phyloP scores from a whole-genome alignment of 2,888 invertebrate genomes.

The Aspidiotus destructor region DNA sequence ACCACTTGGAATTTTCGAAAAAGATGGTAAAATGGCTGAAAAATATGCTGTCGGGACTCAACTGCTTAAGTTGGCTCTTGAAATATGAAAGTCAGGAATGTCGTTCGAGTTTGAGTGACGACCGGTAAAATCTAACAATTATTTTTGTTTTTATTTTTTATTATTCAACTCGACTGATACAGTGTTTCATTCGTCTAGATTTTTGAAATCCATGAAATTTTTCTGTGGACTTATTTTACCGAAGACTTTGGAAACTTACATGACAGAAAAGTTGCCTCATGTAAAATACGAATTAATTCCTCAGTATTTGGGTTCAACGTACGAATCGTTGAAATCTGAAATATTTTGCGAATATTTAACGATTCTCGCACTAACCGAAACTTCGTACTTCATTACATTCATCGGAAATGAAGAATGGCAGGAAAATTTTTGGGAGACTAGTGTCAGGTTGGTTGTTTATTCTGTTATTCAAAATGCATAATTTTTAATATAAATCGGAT shows the following conservation, averaged over 20 bases:
- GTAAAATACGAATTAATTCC: background rate
- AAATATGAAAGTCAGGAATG: background rate
- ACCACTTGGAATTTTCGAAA: background rate
- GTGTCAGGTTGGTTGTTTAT: background rate
- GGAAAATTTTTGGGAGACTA: background rate
- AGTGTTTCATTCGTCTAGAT: background rate
- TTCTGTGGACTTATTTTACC: conserved; percentile 2
- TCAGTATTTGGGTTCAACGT: background rate
- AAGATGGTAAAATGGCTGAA: background rate
- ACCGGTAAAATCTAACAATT: background rate
- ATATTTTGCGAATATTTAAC: background rate
- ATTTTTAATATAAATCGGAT: too few species aligned
- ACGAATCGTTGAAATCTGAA: background rate
- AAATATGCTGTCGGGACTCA: conserved; percentile 3
- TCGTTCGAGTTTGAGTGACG: background rate
- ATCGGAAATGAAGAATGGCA: background rate
- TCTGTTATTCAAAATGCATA: background rate
- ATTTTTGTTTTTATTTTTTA: background rate
- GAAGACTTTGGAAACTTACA: background rate
- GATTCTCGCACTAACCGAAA: background rate
- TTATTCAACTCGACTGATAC: background rate
- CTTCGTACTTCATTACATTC: background rate
- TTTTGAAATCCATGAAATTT: background rate
- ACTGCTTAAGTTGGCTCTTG: background rate
- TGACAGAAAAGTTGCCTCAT: background rate